phyloP scores from a whole-genome alignment of 2,113 vertebrate species.

The Pelodiscus sinensis region DNA sequence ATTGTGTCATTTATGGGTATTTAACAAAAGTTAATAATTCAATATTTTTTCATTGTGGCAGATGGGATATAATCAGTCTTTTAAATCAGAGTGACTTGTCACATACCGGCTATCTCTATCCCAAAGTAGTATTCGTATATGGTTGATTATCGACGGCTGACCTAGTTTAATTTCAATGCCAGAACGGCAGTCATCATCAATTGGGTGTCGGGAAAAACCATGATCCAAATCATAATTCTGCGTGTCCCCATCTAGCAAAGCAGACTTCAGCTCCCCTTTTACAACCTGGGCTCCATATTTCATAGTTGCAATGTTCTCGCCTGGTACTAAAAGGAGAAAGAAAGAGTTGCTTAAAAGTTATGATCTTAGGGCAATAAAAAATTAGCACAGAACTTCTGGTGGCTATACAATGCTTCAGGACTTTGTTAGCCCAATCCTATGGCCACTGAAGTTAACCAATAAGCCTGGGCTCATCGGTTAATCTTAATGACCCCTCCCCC shows the following conservation, averaged over 20 bases:
- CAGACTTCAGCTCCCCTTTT: constrained; percentile 96
- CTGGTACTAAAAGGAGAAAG: constrained; percentile 84
- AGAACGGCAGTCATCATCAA: constrained; percentile 93
- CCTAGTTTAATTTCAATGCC: constrained; percentile 96
- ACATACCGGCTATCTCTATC: constrained; percentile 94
- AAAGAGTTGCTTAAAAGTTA: background rate
- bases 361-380: background rate
- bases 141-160: constrained; percentile 95
- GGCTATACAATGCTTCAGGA: background rate
- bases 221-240: constrained; percentile 99
- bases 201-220: constrained; percentile 97
- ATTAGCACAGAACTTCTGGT: background rate
- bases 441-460: background rate
- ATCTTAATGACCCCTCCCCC: too few species aligned
- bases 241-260: constrained; percentile 95
- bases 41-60: background rate
- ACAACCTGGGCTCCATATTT: constrained; percentile 97
- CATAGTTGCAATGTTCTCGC: constrained; percentile 99
- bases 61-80: background rate
- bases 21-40: background rate
- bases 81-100: background rate
- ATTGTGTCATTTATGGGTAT: background rate
- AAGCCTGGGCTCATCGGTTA: background rate
- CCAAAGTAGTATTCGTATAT: constrained; percentile 95
- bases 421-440: background rate